A percentile compares a stretch with the other conserved stretches of the same genome.
Conservation (phyloP, 2,113 vertebrate genomes). For the Labeo rohita region DNA sequence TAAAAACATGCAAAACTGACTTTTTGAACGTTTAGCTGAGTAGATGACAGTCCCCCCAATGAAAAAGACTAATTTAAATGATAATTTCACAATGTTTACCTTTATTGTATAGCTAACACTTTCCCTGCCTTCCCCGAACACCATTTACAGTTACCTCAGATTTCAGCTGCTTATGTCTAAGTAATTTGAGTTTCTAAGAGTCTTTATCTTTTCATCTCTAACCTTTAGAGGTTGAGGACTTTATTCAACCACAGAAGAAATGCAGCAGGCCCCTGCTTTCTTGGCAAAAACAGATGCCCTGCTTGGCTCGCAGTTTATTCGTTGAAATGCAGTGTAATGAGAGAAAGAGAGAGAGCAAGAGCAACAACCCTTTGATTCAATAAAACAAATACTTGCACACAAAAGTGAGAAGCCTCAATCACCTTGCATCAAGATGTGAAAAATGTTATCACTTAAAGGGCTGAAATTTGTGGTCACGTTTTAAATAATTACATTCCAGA, state of each 20-base stretch:
- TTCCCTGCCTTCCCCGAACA: background rate
- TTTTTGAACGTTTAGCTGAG: too few species aligned
- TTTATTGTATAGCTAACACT: background rate
- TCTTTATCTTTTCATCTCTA: constrained; percentile 6
- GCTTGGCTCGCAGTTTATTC: constrained; percentile 46
- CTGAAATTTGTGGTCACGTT: background rate
- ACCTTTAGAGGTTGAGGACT: constrained; percentile 18
- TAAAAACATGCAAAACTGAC: too few species aligned
- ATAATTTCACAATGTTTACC: too few species aligned
- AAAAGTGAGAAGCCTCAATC: constrained; percentile 24
- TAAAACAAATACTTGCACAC: constrained; percentile 22
- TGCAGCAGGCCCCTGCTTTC: background rate
- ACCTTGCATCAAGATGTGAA: constrained; percentile 17
- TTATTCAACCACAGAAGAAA: constrained; percentile 41
- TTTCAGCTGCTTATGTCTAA: background rate
- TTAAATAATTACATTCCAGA: constrained; percentile 43
- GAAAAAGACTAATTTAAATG: background rate
- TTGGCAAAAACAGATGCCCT: constrained; percentile 48
- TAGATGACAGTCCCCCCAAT: background rate
- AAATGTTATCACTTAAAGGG: background rate
- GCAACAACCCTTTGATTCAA: constrained; percentile 40
- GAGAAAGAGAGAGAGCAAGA: constrained; percentile 50
- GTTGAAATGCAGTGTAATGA: constrained; percentile 56
- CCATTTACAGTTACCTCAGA: background rate
- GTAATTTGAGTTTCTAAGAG: background rate